Evolutionary conservation across 30 jellyfish, hydroid and myxozoan genomes (phyloP), one percentile per base, ranked within the genome.

Genomic region (Cassiopea xamachana): DNA sequence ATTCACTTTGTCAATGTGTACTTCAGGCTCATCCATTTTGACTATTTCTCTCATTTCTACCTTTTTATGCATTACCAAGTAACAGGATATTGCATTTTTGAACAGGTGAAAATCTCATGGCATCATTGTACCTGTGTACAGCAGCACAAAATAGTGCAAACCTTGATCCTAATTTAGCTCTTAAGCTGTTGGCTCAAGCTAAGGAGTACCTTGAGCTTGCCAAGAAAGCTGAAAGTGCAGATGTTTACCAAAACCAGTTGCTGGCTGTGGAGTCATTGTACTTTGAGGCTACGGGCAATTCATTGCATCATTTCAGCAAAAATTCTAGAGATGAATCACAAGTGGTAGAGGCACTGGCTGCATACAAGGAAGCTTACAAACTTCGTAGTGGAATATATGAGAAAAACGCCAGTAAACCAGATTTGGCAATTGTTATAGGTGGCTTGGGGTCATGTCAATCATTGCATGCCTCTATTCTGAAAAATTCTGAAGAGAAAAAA

Each of bases 361-460:
- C 92, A 2, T 84, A 84, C 71, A 15, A 51, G 51, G 45, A n/a
- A 15, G 4, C 73, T 48, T 72, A 61, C 43, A 7, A 46, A 14
- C 14, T 84, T 17, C 72, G 85, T 60, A 79, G 55, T 2, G 39
- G 10, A 50, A 55, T 84, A 3, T 71, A 72, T 39, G 75, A 83
- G 13, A 73, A 73, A 14, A 62, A 50, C 12, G 79, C 60, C 0
- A 71, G 27, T 27, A 46, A 39, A n/a, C 64, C n/a, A 46, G 92
- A 58, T 69, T 17, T 84, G 64, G 82, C 92, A 16, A 69, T 43
- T 48, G 15, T 79, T 1, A 70, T 45, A 46, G 46, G 78, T 13
- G 92, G 92, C 78, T 51, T 84, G 44, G 92, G 86, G 4, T 79
- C 79, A 8, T 69, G 85, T 48, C 48, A 69, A 10, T 7, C 47